Evolutionary conservation across 2,113 vertebrate species (phyloP), one percentile per base, ranked within the genome.

Genomic region (Callionymus lyra): DNA sequence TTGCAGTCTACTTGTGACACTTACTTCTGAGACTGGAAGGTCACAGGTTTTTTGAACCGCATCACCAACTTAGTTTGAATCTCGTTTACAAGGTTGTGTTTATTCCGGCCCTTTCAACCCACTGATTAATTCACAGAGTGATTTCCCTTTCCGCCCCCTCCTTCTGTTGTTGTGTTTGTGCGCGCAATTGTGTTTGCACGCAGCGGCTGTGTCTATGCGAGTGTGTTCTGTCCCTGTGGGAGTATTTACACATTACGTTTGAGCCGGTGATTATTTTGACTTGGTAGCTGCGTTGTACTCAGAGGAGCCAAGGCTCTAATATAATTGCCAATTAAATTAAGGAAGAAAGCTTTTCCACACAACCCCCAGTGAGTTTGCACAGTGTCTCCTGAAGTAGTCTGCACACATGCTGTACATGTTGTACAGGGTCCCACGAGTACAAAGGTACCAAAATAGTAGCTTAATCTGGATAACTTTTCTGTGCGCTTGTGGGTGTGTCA

Each of bases 261-360:
- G 59, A 68, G 76, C 38, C 70, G 74, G 59, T 69, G 72, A 80
- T 76, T 80, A 78, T 74, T 80, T 65, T 56, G 72, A 74, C 72
- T 74, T 44, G 60, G 53, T 67, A 48, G 65, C 70, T 55, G 44
- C 51, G 62, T 60, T 63, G 63, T 72, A 50, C 56, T 54, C 69
- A 54, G 47, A 71, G 52, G 70, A 72, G 51, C 42, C 10, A 31
- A 64, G 56, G 60, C 50, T 47, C 70, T 75, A 57, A 77, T 76
- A 78, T 83, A 79, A 81, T 77, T 83, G 65, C 11, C 74, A 83
- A 81, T 84, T 82, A 82, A 74, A 77, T 79, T 65, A 77, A 69
- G 56, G 51, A 72, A 57, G 68, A 44, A 56, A 61, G 58, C 59
- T 65, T 61, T 70, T 49, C 58, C 49, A 51, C 63, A 63, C 44